These are phyloP conservation scores for Mesembrinibis cayennensis DNA, from an alignment of 2,113 vertebrate species.

Conservation along the genomic window DNA sequence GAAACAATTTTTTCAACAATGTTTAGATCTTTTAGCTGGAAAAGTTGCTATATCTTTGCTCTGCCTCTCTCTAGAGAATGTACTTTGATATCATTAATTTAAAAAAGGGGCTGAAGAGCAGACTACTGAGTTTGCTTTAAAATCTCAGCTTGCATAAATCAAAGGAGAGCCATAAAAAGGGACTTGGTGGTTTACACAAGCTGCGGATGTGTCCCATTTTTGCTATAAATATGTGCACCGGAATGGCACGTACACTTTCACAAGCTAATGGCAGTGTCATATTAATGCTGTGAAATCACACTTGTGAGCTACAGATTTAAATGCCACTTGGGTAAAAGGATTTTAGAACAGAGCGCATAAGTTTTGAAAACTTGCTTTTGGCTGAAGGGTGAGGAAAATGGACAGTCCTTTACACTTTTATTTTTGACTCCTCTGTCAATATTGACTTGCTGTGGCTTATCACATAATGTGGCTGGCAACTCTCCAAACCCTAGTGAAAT, in stretches of 20 bases:
- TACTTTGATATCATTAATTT: neutral
- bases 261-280: neutral
- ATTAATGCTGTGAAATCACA: slow-evolving; percentile 27
- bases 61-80: neutral
- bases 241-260: neutral
- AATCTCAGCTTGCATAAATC: neutral
- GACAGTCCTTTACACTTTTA: neutral
- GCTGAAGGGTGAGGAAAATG: neutral
- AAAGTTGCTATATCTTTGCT: neutral
- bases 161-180: neutral
- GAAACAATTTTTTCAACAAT: neutral
- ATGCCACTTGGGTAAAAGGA: neutral
- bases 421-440: neutral
- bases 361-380: neutral
- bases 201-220: neutral
- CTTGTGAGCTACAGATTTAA: neutral
- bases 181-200: neutral
- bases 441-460: neutral
- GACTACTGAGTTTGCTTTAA: neutral
- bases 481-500: neutral
- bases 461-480: neutral
- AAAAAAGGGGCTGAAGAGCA: neutral
- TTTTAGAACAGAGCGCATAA: neutral
- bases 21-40: neutral
- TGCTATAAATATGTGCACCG: neutral